phyloP scores from a whole-genome alignment of 2,113 vertebrate genomes.

The Apteryx mantelli region DNA sequence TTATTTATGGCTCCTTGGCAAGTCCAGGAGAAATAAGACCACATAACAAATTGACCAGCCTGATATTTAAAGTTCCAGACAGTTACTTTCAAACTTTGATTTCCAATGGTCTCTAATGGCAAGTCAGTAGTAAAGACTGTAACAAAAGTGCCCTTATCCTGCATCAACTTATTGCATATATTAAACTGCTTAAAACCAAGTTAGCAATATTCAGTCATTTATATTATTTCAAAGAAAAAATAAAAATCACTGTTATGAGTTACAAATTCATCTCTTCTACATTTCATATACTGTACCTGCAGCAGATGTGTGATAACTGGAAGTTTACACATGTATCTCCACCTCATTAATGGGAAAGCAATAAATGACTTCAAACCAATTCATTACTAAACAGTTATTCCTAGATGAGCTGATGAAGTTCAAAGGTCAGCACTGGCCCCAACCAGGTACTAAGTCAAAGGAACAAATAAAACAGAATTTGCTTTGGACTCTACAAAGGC shows the following conservation, averaged over 20 bases:
- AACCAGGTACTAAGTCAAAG: not conserved
- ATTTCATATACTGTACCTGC: not conserved
- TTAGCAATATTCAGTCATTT: not conserved
- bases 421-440: not conserved
- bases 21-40: not conserved
- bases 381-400: constrained; percentile 24
- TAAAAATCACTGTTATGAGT: not conserved
- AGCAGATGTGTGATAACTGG: not conserved
- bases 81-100: not conserved
- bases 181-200: not conserved
- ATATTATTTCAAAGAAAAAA: not conserved
- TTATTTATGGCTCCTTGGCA: not conserved
- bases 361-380: not conserved
- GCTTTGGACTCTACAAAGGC: not conserved
- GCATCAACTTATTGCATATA: not conserved
- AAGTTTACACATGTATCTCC: not conserved
- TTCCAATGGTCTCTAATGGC: not conserved
- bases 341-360: not conserved
- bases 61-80: not conserved
- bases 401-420: not conserved
- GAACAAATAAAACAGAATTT: not conserved
- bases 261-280: not conserved
- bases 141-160: not conserved
- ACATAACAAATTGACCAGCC: not conserved
- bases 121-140: constrained; percentile 21